Base-by-base conservation (phyloP, 2,113 vertebrate genomes). In the Nerophis ophidion region DNA sequence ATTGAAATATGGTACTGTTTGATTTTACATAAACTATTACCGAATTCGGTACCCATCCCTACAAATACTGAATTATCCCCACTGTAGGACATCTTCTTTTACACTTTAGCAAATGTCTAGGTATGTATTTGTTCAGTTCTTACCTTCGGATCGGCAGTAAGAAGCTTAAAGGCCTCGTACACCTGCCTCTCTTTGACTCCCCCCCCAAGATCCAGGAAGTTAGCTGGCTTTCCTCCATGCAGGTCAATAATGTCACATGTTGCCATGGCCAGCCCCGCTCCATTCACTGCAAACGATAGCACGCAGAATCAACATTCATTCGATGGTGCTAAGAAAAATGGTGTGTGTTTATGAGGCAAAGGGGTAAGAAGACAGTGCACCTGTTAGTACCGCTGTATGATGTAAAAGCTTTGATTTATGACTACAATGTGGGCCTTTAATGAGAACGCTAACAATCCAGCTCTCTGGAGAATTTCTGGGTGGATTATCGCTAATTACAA, bases 211-310 rank as follows among this genome's bases (percentile, higher is more conserved):
- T 99, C 97, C 83, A 99, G 83, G 85, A 99, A 99, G 87, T 99
- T 99, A 48, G 97, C 97, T 47, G 97, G 96, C 60, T 93, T 98
- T 63, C 96, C 97, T 34, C 97, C 97, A 0, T 96, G 93, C 63
- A 99, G 83, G 76, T 95, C 94, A 63, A 99, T 99, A 76, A 99
- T 98, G 85, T 99, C 97, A 86, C 97, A 99, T 0, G 97, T 99
- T 35, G 97, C 97, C 96, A 99, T 99, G 56, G 97, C 97, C 16
- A 99, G 91, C 0, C 97, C 96, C 4, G 97, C 97, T 50, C 97
- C 97, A 64, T 99, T 99, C 50, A 99, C 97, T 99, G 85, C 19
- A 47, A 33, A 44, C 6, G n/a, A 49, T 26, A 26, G 26, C 26
- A 26, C 26, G 4, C 26, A 26, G 4, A 26, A 26, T 26, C 26